Conservation (phyloP, 2,113 vertebrate genomes). For the Pteropus alecto region DNA sequence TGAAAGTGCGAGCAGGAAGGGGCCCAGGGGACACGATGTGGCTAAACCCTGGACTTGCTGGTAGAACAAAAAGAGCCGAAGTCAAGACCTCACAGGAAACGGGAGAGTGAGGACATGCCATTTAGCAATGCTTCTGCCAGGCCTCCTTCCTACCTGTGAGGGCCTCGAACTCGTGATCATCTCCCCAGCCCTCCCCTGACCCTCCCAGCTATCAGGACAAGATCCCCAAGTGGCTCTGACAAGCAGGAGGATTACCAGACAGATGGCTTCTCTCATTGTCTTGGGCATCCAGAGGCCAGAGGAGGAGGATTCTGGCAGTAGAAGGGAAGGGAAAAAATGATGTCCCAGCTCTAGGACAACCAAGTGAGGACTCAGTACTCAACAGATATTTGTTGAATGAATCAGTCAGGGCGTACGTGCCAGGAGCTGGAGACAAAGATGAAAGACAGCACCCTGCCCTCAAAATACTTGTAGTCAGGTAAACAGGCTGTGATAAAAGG, state of each 20-base stretch:
- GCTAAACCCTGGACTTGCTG: background rate
- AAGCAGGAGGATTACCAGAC: background rate
- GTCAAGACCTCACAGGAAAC: background rate
- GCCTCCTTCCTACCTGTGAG: background rate
- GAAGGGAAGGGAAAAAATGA: background rate
- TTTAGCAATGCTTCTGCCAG: background rate
- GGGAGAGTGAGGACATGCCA: background rate
- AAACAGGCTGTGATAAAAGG: background rate
- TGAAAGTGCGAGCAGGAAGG: background rate
- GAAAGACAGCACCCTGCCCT: background rate
- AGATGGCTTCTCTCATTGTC: background rate
- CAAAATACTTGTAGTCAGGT: background rate
- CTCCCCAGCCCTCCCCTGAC: background rate
- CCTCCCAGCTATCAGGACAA: background rate
- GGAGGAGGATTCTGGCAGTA: background rate
- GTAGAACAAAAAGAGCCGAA: background rate
- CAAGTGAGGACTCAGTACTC: background rate
- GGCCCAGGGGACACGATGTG: background rate
- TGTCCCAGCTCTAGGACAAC: background rate
- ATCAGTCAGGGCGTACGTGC: slow-evolving; percentile 32
- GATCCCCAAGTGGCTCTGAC: background rate
- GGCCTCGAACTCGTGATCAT: background rate
- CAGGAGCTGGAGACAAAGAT: background rate
- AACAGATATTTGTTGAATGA: slow-evolving; percentile 52
- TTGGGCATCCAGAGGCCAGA: background rate